Percentiles rank a stretch among this genome's conserved stretches.
Evolutionary conservation across 1,140 invertebrate genomes (phyloP).

Genomic region (Scaptodrosophila lebanonensis): DNA sequence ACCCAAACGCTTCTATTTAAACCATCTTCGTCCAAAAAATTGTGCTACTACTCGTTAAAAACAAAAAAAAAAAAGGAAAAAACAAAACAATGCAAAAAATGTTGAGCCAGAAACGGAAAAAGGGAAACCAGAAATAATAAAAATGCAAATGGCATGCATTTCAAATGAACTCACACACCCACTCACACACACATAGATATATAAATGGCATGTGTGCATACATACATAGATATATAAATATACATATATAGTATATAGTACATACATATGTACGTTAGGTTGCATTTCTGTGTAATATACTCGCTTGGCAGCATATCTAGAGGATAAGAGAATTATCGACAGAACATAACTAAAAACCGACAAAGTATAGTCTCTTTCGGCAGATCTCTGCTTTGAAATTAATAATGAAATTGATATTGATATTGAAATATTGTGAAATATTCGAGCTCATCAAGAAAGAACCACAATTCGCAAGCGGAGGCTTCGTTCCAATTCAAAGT

Average conservation of each 20-base stretch:
- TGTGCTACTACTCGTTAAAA: slow-evolving; percentile 71
- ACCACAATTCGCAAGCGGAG: no score
- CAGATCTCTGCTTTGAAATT: no score
- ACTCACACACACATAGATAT: no score
- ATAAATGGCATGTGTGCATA: no score
- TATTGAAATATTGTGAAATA: no score
- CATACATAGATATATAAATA: slow-evolving; percentile 15
- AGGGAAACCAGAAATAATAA: no score
- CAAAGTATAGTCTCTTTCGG: no score
- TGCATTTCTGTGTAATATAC: slow-evolving; percentile 43
- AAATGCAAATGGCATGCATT: no score
- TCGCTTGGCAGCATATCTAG: slow-evolving; percentile 8
- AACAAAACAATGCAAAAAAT: slow-evolving; percentile 15
- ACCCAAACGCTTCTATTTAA: slow-evolving; percentile 68
- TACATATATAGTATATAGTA: background rate
- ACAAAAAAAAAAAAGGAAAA: slow-evolving; percentile 24
- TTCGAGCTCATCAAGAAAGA: no score
- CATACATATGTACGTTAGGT: slow-evolving; percentile 9
- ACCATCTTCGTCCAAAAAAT: slow-evolving; percentile 73
- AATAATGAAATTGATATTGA: no score
- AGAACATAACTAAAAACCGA: background rate
- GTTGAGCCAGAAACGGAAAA: background rate
- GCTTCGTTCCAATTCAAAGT: no score
- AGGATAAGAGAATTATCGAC: background rate
- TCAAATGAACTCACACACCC: no score